Evolutionary conservation across 1,140 invertebrate genomes (phyloP).

Genomic region (Dinoponera quadriceps): DNA sequence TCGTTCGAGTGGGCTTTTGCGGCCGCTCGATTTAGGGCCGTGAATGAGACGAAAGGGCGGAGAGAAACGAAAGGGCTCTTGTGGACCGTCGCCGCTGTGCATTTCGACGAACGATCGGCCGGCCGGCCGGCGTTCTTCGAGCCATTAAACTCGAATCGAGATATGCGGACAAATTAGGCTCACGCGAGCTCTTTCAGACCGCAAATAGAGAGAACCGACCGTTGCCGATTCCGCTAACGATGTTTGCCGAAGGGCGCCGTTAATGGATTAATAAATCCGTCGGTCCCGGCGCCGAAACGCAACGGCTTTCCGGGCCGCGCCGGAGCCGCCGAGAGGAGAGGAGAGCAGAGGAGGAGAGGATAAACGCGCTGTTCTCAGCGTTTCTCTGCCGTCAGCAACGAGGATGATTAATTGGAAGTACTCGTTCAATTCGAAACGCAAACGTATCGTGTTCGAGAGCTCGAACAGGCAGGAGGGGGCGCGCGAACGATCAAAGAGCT

Average conservation of each 20-base stretch:
- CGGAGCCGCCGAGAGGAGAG: background rate
- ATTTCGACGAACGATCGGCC: constrained; percentile 46
- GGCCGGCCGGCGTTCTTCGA: constrained; percentile 21
- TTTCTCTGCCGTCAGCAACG: background rate
- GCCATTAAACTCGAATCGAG: constrained; percentile 67
- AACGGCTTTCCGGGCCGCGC: background rate
- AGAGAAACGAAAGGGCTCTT: constrained; percentile 52
- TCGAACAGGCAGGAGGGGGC: background rate
- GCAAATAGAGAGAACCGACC: constrained; percentile 35
- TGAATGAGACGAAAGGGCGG: constrained; percentile 27
- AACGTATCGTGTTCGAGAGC: background rate
- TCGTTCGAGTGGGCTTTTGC: constrained; percentile 50
- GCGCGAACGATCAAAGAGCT: background rate
- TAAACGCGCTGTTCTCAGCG: constrained; percentile 4
- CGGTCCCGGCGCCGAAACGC: background rate
- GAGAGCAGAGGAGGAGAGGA: background rate
- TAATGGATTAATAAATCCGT: constrained; percentile 46
- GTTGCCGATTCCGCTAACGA: constrained; percentile 26
- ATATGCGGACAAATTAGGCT: constrained; percentile 47
- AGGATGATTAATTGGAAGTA: constrained; percentile 19
- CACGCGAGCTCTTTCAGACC: constrained; percentile 18
- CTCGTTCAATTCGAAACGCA: constrained; percentile 15
- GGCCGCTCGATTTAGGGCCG: constrained; percentile 31
- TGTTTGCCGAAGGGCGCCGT: constrained; percentile 18
- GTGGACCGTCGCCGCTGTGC: constrained; percentile 55